Evolutionary conservation across 1,140 invertebrate genomes (phyloP).

Genomic region (Cheumatopsyche charites): DNA sequence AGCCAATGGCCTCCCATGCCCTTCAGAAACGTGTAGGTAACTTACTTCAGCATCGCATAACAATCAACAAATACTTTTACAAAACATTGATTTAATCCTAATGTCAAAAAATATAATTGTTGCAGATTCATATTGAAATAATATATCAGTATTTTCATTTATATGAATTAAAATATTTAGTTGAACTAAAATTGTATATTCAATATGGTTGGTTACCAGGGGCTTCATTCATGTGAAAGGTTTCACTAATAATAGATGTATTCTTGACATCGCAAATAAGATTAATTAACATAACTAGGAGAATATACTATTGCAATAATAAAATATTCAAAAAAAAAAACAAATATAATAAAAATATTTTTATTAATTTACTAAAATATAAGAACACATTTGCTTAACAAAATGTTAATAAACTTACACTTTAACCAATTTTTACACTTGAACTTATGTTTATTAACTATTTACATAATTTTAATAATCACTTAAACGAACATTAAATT

Average conservation of each 20-base stretch:
- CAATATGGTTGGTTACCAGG: too few relatives aligned
- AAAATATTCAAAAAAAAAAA: slow-evolving; percentile 28
- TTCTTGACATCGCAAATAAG: slow-evolving; percentile 11
- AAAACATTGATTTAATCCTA: too few relatives aligned
- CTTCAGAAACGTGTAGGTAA: slow-evolving; percentile 37
- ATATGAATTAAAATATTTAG: too few relatives aligned
- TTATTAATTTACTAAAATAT: slow-evolving; percentile 50
- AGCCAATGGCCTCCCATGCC: slow-evolving; percentile 47
- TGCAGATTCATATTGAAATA: too few relatives aligned
- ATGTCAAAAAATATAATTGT: too few relatives aligned
- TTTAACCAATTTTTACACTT: slow-evolving; percentile 48
- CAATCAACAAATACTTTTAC: slow-evolving; percentile 31
- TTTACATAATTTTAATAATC: slow-evolving; percentile 45
- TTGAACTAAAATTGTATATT: too few relatives aligned
- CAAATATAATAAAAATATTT: slow-evolving; percentile 49
- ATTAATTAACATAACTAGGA: background rate
- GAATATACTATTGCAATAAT: too few relatives aligned
- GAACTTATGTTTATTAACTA: slow-evolving; percentile 40
- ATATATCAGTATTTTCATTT: too few relatives aligned
- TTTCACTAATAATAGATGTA: background rate
- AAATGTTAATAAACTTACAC: slow-evolving; percentile 46
- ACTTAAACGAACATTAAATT: slow-evolving; percentile 42
- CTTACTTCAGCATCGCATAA: slow-evolving; percentile 5
- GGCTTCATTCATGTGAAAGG: slow-evolving; percentile 4
- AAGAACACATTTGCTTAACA: slow-evolving; percentile 50